Evolutionary conservation across 2,888 invertebrate species (phyloP).

Genomic region (Dorcus parallelipipedus): DNA sequence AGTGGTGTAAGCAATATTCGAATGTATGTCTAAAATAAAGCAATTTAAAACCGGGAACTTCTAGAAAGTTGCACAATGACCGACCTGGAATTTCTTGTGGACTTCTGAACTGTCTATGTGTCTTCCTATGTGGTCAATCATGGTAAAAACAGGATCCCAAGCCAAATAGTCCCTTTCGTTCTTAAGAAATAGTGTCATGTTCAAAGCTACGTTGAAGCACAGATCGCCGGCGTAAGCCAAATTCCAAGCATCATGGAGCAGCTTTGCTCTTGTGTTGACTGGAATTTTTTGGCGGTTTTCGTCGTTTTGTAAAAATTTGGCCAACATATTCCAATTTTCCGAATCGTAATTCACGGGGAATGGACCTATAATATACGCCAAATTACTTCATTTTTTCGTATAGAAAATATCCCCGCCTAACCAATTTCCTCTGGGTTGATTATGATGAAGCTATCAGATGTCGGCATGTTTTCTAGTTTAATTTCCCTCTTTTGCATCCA

Average conservation of each 20-base stretch:
- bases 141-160: slow-evolving; percentile 80
- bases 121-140: slow-evolving; percentile 76
- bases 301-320: slow-evolving; percentile 59
- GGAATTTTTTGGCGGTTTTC: slow-evolving; percentile 59
- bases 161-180: slow-evolving; percentile 71
- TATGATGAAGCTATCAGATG: slow-evolving; percentile 64
- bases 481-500: slow-evolving; percentile 64
- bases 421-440: slow-evolving; percentile 83
- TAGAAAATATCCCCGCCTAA: slow-evolving; percentile 38
- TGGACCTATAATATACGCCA: slow-evolving; percentile 55
- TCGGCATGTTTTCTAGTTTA: slow-evolving; percentile 50
- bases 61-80: not conserved
- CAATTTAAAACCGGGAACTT: slow-evolving; percentile 2
- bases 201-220: slow-evolving; percentile 70
- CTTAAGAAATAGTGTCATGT: slow-evolving; percentile 74
- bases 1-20: slow-evolving; percentile 66
- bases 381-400: not conserved
- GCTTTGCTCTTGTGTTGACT: slow-evolving; percentile 68
- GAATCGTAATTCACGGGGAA: slow-evolving; percentile 81
- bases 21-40: slow-evolving; percentile 61
- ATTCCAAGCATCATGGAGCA: slow-evolving; percentile 76
- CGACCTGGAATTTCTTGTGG: slow-evolving; percentile 70
- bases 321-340: slow-evolving; percentile 72
- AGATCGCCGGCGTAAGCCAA: slow-evolving; percentile 74
- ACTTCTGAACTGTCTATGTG: slow-evolving; percentile 66